phyloP scores from a whole-genome alignment of 2,797 vertebrate genomes.

The Siniperca obscura region DNA sequence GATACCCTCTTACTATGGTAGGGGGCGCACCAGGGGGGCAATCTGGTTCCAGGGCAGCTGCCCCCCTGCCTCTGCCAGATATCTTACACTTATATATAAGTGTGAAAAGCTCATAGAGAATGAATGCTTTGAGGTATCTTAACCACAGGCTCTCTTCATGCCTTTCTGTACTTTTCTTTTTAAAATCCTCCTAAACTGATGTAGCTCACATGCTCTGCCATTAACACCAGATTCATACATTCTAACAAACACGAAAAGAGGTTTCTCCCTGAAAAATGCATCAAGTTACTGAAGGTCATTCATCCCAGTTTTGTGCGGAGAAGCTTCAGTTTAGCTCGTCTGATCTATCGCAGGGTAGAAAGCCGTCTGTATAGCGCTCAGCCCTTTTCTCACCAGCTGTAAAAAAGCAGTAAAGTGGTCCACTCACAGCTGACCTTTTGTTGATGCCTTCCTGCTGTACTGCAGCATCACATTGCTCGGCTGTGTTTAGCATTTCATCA shows the following conservation, averaged over 20 bases:
- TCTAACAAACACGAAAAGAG: not conserved
- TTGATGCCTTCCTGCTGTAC: not conserved
- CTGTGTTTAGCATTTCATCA: constrained; percentile 41
- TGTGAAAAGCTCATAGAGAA: not conserved
- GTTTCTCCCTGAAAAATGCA: not conserved
- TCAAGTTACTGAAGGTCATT: not conserved
- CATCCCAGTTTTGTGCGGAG: not conserved
- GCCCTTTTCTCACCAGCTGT: constrained; percentile 4
- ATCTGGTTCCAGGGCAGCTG: too few relatives aligned
- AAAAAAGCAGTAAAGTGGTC: constrained; percentile 1
- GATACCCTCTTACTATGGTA: too few relatives aligned
- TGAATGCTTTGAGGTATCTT: not conserved
- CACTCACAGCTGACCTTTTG: constrained; percentile 13
- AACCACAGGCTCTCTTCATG: not conserved
- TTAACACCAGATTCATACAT: not conserved
- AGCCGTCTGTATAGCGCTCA: not conserved
- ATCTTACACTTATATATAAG: too few relatives aligned
- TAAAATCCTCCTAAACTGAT: not conserved
- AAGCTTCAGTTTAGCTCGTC: not conserved
- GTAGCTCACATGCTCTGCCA: not conserved
- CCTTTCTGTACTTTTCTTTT: not conserved
- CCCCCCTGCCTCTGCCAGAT: too few relatives aligned
- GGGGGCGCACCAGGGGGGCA: too few relatives aligned
- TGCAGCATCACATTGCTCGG: not conserved
- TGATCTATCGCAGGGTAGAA: not conserved